Conservation (phyloP, 2,888 invertebrate genomes). For the Coenonympha glycerion region DNA sequence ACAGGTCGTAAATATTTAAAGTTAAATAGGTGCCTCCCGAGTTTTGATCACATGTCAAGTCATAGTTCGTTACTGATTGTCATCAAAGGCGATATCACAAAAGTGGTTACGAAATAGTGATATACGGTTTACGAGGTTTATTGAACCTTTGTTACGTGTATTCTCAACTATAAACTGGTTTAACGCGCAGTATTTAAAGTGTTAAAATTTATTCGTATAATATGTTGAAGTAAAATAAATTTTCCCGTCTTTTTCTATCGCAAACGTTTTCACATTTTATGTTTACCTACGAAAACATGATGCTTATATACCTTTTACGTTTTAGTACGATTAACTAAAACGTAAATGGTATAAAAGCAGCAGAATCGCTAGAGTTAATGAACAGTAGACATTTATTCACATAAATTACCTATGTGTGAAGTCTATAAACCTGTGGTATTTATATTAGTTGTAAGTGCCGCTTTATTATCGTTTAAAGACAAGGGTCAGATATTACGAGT, state of each 20-base stretch:
- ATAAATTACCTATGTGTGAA: not conserved
- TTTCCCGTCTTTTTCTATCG: no score
- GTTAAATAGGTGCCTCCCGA: conserved; percentile 13
- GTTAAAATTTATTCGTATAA: not conserved
- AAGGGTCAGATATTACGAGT: conserved; percentile 3
- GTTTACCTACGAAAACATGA: no score
- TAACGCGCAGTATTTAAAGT: not conserved
- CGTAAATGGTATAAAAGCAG: no score
- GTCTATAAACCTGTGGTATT: not conserved
- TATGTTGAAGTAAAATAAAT: no score
- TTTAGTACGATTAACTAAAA: no score
- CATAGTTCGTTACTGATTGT: conserved; percentile 7
- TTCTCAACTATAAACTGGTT: conserved; percentile 6
- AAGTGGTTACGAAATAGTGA: conserved; percentile 8
- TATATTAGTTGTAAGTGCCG: not conserved
- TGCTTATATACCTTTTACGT: no score
- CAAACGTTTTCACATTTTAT: no score
- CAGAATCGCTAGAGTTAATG: no score
- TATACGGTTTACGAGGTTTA: conserved; percentile 6
- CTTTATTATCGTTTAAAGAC: not conserved
- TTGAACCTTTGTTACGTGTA: conserved; percentile 8
- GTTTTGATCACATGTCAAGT: conserved; percentile 12
- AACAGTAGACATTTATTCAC: not conserved
- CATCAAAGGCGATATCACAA: conserved; percentile 4
- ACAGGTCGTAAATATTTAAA: conserved; percentile 22